Conservation (phyloP, 2,113 vertebrate species). For the Semnornis frantzii region DNA sequence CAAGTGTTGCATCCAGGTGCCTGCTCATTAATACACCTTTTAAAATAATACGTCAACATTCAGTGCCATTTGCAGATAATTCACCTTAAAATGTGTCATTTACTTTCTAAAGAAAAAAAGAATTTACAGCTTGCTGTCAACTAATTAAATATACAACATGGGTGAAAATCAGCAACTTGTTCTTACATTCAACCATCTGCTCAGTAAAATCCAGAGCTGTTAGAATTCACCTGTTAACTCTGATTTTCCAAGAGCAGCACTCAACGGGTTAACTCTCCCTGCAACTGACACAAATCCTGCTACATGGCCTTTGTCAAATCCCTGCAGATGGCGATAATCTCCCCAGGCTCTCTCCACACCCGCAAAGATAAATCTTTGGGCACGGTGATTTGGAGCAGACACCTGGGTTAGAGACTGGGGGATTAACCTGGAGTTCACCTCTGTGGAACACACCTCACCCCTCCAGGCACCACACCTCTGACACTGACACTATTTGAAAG, state of each 20-base stretch:
- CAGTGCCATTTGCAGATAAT: not conserved
- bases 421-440: not conserved
- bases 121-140: not conserved
- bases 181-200: not conserved
- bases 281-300: not conserved
- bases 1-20: not conserved
- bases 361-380: not conserved
- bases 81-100: not conserved
- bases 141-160: rapidly evolving
- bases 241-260: not conserved
- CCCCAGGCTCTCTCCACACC: not conserved
- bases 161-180: not conserved
- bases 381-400: not conserved
- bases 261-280: not conserved
- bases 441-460: not conserved
- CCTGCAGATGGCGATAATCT: not conserved
- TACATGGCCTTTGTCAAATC: not conserved
- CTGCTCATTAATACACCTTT: not conserved
- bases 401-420: not conserved
- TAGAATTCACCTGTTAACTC: rapidly evolving
- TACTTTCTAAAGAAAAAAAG: not conserved
- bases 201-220: not conserved
- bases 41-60: not conserved
- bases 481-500: rapidly evolving
- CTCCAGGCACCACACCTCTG: not conserved